Base-by-base conservation (phyloP, 2,888 invertebrate genomes). In the Crioceris asparagi region DNA sequence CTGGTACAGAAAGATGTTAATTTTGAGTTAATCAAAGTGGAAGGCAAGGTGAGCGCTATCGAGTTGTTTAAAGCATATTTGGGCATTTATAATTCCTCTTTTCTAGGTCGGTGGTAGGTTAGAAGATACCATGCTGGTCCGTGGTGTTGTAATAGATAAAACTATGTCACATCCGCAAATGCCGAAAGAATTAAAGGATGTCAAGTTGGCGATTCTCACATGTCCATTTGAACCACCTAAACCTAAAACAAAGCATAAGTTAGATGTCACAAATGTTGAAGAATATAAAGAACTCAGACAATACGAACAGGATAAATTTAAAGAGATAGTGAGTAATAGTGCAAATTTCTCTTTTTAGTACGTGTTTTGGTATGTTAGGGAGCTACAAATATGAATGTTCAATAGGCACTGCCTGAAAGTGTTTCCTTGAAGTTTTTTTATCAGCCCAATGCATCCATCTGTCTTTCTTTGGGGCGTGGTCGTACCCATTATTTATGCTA, bases 151-250 rank as follows among this genome's bases (percentile, higher is more conserved):
- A 43, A 79, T 98, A 10, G 97, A 99, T 64, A 99, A 99, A 69
- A 94, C 96, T 47, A 91, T 97, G 78, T 93, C 93, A 53, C 97
- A 99, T 69, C 92, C 97, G 23, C 98, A 98, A 70, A 98, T 99
- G 98, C 97, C 97, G 0, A 96, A 94, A 72, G 79, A 77, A 45
- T 63, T 81, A 39, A 64, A 81, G 65, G 75, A 98, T 64, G 97
- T 90, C 1, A 93, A 92, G 59, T 71, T 98, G 43, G 98, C 98
- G 1, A 97, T 98, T 60, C 74, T 99, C 14, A 99, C 98, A 12
- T 98, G 98, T 65, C 93, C 98, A 55, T 99, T 98, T 69, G 98
- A 98, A 74, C 98, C 98, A 36, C 98, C 98, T 35, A 99, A 98
- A 72, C 98, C 98, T 2, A 98, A 99, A 72, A 98, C 98, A 51